Percentiles rank a stretch among this genome's conserved stretches.
Conservation (phyloP, 2,113 vertebrate genomes). For the Lophochroa leadbeateri region DNA sequence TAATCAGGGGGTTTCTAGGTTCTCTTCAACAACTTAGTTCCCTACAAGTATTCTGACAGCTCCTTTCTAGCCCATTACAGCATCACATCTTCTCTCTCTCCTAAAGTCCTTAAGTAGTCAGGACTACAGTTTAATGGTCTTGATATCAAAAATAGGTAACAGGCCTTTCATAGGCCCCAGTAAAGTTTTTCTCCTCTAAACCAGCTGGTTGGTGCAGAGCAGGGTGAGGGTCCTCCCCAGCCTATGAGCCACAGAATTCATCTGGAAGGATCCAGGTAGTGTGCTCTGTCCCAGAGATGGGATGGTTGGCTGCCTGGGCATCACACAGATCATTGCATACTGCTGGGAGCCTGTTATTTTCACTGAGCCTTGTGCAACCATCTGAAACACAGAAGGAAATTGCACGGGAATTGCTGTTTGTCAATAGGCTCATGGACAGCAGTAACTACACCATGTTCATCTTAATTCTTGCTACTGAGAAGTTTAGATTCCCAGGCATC, state of each 20-base stretch:
- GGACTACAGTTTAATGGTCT: background rate
- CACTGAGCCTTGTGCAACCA: background rate
- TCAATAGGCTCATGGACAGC: background rate
- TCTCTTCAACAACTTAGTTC: background rate
- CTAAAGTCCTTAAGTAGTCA: background rate
- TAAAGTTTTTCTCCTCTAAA: background rate
- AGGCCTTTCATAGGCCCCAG: background rate
- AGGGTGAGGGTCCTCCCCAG: background rate
- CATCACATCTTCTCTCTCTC: background rate
- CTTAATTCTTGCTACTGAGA: background rate
- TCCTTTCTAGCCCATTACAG: background rate
- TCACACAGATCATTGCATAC: background rate
- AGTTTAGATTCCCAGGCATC: background rate
- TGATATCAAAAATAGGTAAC: background rate
- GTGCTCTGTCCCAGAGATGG: background rate
- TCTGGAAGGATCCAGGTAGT: background rate
- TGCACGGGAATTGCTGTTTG: background rate
- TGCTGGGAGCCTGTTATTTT: background rate
- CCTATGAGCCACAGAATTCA: background rate
- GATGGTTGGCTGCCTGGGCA: background rate
- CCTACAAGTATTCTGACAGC: background rate
- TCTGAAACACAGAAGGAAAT: background rate
- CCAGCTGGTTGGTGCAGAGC: rapidly evolving
- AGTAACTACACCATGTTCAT: background rate
- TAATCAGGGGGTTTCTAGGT: background rate